Conservation (phyloP, 2,888 invertebrate species). For the Nemotelus pantherinus region DNA sequence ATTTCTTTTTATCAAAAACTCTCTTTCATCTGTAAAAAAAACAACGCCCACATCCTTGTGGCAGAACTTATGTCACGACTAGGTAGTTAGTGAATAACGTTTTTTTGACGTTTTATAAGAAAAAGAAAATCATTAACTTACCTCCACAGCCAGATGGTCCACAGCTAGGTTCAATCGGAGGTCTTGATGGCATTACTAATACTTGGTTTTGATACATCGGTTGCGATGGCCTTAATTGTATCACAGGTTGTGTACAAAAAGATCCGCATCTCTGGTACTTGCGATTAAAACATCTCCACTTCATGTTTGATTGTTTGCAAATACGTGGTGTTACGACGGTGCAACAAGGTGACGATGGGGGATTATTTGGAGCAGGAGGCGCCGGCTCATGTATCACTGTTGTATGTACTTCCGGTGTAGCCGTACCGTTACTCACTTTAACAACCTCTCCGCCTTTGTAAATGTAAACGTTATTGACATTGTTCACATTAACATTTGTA, state of each 20-base stretch:
- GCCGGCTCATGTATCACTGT: background rate
- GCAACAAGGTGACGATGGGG: conserved; percentile 53
- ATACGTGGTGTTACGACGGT: conserved; percentile 56
- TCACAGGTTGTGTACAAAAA: conserved; percentile 55
- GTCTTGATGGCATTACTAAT: conserved; percentile 41
- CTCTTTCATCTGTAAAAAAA: too few relatives aligned
- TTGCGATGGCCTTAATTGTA: conserved; percentile 54
- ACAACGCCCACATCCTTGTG: too few relatives aligned
- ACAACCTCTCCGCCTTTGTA: conserved; percentile 38
- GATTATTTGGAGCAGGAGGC: background rate
- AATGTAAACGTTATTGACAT: conserved; percentile 40
- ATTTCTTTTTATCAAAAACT: too few relatives aligned
- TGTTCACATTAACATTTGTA: conserved; percentile 38
- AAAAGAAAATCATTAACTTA: conserved; percentile 5
- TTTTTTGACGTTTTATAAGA: too few relatives aligned
- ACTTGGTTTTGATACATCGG: conserved; percentile 8
- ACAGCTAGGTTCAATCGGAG: conserved; percentile 1
- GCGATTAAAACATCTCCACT: conserved; percentile 57
- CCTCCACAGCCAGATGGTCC: conserved; percentile 11
- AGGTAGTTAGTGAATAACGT: too few relatives aligned
- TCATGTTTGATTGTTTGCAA: conserved; percentile 51
- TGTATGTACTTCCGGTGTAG: background rate
- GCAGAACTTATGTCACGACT: too few relatives aligned
- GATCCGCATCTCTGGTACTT: conserved; percentile 56
- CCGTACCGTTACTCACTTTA: conserved; percentile 14